phyloP scores from a whole-genome alignment of 2,888 invertebrate species.

The Caenorhabditis uteleia region DNA sequence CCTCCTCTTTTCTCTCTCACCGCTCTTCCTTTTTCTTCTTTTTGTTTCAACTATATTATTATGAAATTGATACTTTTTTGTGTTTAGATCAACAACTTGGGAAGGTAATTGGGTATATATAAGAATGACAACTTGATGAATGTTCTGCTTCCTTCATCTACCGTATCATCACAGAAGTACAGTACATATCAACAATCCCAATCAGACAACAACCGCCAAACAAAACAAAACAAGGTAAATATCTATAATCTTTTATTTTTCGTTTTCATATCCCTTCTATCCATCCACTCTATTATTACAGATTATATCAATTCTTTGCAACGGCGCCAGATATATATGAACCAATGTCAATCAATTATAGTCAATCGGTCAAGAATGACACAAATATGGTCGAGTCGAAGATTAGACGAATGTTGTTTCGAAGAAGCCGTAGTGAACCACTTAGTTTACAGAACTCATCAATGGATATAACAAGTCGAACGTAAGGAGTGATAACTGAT shows the following conservation, averaged over 20 bases:
- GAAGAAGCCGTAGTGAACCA: conserved; percentile 31
- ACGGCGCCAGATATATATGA: conserved; percentile 5
- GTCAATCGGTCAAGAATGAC: too few species aligned
- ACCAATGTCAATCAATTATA: too few species aligned
- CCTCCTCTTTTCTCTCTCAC: too few species aligned
- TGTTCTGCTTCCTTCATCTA: conserved; percentile 39
- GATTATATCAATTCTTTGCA: conserved; percentile 26
- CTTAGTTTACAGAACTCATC: conserved; percentile 4
- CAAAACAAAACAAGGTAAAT: neutral
- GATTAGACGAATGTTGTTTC: conserved; percentile 18
- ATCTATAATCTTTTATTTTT: neutral
- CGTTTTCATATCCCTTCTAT: neutral
- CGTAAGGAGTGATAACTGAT: conserved; percentile 24
- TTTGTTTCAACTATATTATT: too few species aligned
- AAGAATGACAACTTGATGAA: too few species aligned
- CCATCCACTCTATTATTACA: conserved; percentile 6
- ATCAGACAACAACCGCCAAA: conserved; percentile 1
- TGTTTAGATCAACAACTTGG: too few species aligned
- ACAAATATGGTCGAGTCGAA: conserved; percentile 14
- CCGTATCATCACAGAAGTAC: conserved; percentile 32
- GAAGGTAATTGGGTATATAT: too few species aligned
- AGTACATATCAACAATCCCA: conserved; percentile 12
- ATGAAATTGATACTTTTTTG: too few species aligned
- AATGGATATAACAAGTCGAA: conserved; percentile 17
- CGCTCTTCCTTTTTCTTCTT: too few species aligned